phyloP scores from a whole-genome alignment of 2,797 vertebrate species.

The Eupleurogrammus muticus region DNA sequence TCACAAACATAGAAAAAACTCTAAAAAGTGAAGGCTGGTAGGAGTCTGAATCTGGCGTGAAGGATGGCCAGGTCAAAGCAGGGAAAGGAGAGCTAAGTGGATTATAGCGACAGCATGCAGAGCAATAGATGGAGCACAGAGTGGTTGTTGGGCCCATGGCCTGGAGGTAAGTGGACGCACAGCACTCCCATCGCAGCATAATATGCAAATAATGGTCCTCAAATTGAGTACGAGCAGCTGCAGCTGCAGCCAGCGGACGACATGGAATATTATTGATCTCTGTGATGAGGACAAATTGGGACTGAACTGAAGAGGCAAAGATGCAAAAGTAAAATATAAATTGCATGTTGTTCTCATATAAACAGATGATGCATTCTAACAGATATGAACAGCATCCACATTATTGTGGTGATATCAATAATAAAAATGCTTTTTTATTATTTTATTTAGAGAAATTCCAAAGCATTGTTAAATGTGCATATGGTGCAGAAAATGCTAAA shows the following conservation, averaged over 20 bases:
- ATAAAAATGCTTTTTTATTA: too few relatives aligned
- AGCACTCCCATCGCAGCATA: slow-evolving; percentile 22
- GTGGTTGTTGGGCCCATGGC: slow-evolving; percentile 9
- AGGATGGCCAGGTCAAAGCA: slow-evolving; percentile 18
- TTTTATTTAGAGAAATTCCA: background rate
- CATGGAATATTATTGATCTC: slow-evolving; percentile 34
- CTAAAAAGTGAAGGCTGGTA: background rate
- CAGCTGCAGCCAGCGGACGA: slow-evolving; percentile 8
- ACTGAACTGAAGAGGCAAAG: background rate
- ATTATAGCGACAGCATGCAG: slow-evolving; percentile 37
- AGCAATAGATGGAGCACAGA: slow-evolving; percentile 10
- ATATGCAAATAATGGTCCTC: slow-evolving; percentile 10
- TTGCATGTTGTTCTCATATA: background rate
- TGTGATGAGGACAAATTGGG: slow-evolving; percentile 16
- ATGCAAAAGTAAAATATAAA: background rate
- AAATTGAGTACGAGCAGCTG: slow-evolving; percentile 24
- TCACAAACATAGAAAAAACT: slow-evolving; percentile 2
- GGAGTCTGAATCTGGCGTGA: slow-evolving; percentile 9
- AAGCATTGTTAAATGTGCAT: too few relatives aligned
- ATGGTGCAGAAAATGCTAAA: too few relatives aligned
- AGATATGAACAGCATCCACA: background rate
- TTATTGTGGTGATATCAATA: background rate
- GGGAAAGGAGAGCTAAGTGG: slow-evolving; percentile 39
- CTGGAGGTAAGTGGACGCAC: slow-evolving; percentile 16
- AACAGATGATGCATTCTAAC: background rate